Evolutionary conservation across 2,113 vertebrate genomes (phyloP).

Genomic region (Microcebus jonahi): DNA sequence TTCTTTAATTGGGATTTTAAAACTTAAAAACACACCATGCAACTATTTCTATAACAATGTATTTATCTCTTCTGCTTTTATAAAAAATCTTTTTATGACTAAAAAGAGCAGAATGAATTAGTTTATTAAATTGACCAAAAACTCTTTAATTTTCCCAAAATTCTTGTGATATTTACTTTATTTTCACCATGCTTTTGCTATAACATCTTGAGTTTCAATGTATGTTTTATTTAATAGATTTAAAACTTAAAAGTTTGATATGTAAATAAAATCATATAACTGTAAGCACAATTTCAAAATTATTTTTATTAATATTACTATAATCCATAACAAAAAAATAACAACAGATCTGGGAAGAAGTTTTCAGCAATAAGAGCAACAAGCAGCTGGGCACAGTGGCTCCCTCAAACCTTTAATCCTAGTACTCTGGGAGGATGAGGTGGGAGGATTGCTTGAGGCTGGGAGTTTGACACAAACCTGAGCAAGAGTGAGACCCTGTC

Average conservation of each 20-base stretch:
- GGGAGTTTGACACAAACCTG: background rate
- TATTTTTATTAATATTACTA: too few relatives aligned
- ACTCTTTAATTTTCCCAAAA: background rate
- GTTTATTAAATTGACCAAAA: background rate
- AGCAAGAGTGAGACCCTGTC: background rate
- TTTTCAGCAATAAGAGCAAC: background rate
- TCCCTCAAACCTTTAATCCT: background rate
- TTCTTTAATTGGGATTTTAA: background rate
- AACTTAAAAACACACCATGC: background rate
- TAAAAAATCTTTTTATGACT: background rate
- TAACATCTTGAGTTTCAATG: background rate
- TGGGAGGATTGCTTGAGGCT: background rate
- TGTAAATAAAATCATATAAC: background rate
- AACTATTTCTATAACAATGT: background rate
- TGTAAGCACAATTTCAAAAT: background rate
- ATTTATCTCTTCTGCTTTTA: background rate
- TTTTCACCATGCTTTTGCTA: background rate
- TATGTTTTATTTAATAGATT: background rate
- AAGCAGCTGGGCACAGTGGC: background rate
- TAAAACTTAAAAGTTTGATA: slow-evolving; percentile 13
- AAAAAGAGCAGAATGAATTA: slow-evolving; percentile 16
- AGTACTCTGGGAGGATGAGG: background rate
- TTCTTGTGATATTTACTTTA: background rate
- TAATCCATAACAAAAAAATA: background rate
- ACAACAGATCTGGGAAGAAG: background rate